Conservation (phyloP, 2,888 invertebrate species). For the Diachrysia chrysitis region DNA sequence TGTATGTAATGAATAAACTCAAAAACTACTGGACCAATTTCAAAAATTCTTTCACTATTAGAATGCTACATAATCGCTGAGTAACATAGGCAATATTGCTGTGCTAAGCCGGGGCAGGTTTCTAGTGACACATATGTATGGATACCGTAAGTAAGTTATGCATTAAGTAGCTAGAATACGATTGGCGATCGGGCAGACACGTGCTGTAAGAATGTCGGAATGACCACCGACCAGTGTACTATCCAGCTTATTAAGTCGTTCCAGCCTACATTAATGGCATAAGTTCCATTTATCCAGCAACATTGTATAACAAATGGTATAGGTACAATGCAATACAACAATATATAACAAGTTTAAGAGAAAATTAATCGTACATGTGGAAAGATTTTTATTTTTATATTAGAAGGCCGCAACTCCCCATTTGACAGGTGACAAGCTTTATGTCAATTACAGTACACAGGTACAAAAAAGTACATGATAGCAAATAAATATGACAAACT, state of each 20-base stretch:
- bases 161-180: neutral
- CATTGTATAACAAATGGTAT: neutral
- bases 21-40: too few species aligned
- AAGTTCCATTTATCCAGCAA: neutral
- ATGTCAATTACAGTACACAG: neutral
- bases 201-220: slow-evolving; percentile 3
- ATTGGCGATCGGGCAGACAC: slow-evolving; percentile 3
- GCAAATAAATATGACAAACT: neutral
- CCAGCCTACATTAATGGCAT: neutral
- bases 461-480: neutral
- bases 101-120: too few species aligned
- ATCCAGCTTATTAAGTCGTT: slow-evolving; percentile 2
- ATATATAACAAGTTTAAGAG: neutral
- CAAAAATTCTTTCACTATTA: too few species aligned
- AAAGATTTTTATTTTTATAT: neutral
- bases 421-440: slow-evolving; percentile 5
- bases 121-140: neutral
- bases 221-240: neutral
- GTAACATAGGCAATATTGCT: too few species aligned
- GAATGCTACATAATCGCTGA: too few species aligned
- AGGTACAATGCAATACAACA: too few species aligned
- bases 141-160: neutral
- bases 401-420: neutral
- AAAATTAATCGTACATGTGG: neutral
- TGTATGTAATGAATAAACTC: too few species aligned